A percentile compares a stretch with the other conserved stretches of the same genome.
Evolutionary conservation across 2,113 vertebrate species (phyloP).

Genomic region (Campylorhamphus procurvoides): DNA sequence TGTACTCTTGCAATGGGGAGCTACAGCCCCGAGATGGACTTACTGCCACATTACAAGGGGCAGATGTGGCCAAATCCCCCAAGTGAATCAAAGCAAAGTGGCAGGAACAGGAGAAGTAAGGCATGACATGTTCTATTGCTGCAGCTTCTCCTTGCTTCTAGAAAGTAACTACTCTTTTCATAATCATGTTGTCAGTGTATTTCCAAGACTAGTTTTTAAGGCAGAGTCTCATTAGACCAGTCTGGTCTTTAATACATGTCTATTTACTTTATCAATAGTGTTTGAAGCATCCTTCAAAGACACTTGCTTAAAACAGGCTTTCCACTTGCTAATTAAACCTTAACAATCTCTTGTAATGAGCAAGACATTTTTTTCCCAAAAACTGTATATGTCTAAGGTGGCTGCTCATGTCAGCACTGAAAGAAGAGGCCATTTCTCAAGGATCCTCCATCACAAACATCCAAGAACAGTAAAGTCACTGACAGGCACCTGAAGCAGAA

Average conservation of each 20-base stretch:
- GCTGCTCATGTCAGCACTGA: not conserved
- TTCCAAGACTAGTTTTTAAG: slow-evolving; percentile 19
- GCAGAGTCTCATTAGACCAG: not conserved
- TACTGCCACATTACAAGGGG: not conserved
- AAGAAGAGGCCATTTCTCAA: slow-evolving; percentile 19
- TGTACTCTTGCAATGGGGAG: not conserved
- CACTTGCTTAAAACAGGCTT: slow-evolving; percentile 11
- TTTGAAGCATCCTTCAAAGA: slow-evolving; percentile 60
- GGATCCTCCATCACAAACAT: slow-evolving; percentile 32
- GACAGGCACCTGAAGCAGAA: slow-evolving; percentile 16
- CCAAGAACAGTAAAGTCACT: slow-evolving; percentile 15
- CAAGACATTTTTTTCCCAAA: not conserved
- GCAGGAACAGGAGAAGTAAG: not conserved
- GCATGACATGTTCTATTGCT: not conserved
- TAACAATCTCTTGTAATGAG: slow-evolving; percentile 21
- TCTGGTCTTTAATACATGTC: not conserved
- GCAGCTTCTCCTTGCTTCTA: not conserved
- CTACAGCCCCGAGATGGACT: not conserved
- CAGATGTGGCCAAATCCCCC: not conserved
- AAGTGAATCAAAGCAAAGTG: not conserved
- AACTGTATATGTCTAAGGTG: not conserved
- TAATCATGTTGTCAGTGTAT: not conserved
- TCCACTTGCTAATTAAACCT: slow-evolving; percentile 47
- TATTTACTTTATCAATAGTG: not conserved
- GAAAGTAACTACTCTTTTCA: not conserved